Conservation (phyloP, 2,888 invertebrate species). For the Sipha maydis region DNA sequence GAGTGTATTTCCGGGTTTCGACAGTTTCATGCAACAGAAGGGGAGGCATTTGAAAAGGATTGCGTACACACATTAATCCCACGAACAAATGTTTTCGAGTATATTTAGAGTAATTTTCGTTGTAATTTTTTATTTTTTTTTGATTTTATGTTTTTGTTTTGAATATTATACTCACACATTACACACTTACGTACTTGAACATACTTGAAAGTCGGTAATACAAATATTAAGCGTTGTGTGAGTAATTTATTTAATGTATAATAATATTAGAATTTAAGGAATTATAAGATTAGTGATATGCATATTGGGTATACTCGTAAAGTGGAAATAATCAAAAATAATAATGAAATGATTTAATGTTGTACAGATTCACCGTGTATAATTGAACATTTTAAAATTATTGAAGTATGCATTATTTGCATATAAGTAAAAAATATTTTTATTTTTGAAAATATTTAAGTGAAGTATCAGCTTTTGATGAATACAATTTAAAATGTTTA, state of each 20-base stretch:
- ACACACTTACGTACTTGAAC: too few species aligned
- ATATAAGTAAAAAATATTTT: neutral
- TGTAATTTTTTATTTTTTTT: too few species aligned
- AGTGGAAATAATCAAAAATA: too few species aligned
- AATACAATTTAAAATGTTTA: neutral
- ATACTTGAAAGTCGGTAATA: too few species aligned
- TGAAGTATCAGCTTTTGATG: neutral
- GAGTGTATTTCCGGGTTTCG: constrained; percentile 53
- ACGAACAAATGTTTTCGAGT: constrained; percentile 14
- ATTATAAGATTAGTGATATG: too few species aligned
- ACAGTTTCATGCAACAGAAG: constrained; percentile 1
- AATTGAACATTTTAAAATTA: neutral
- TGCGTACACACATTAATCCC: constrained; percentile 6
- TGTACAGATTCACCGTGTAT: neutral
- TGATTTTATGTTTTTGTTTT: too few species aligned
- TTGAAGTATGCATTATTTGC: neutral
- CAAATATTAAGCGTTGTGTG: too few species aligned
- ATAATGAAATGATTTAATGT: too few species aligned
- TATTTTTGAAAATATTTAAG: neutral
- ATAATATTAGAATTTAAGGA: too few species aligned
- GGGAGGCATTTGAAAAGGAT: constrained; percentile 40
- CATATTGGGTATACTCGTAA: too few species aligned
- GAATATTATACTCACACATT: too few species aligned
- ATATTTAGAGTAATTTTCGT: neutral
- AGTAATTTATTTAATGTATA: too few species aligned